A percentile compares a stretch with the other conserved stretches of the same genome.
Conservation (phyloP, 2,797 vertebrate species). For the Gymnopithys bicolor region DNA sequence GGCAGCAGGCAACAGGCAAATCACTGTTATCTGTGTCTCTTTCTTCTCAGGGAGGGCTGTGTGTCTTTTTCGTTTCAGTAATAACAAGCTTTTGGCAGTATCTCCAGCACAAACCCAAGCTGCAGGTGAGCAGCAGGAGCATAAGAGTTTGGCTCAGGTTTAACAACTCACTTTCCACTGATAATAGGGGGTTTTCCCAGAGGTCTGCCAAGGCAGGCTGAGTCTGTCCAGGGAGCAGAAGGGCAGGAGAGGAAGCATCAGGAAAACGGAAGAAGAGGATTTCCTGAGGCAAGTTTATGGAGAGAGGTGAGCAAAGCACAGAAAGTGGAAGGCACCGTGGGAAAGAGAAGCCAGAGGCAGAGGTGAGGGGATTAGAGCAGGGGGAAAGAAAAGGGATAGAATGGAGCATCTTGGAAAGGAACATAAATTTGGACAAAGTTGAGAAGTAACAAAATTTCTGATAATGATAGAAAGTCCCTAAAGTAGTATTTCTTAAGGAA, state of each 20-base stretch:
- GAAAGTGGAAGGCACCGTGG: background rate
- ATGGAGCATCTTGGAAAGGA: background rate
- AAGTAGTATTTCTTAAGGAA: background rate
- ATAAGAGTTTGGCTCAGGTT: constrained; percentile 26
- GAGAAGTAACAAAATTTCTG: background rate
- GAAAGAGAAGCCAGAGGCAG: background rate
- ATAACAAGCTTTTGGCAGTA: constrained; percentile 55
- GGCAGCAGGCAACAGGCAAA: constrained; percentile 50
- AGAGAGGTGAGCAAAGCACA: background rate
- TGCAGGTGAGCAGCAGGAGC: constrained; percentile 49
- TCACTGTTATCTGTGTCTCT: constrained; percentile 62
- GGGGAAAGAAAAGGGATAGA: background rate
- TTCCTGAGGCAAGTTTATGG: background rate
- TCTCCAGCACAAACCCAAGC: constrained; percentile 3
- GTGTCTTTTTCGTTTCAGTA: constrained; percentile 53
- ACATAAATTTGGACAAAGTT: background rate
- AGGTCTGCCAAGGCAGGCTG: background rate
- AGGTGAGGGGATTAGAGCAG: background rate
- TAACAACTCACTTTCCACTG: background rate
- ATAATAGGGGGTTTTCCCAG: background rate
- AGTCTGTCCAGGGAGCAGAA: background rate
- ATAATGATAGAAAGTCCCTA: background rate
- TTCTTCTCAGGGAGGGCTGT: background rate
- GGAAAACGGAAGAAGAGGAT: background rate
- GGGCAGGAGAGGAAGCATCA: background rate